phyloP scores from a whole-genome alignment of 2,113 vertebrate species.

The Scortum barcoo region DNA sequence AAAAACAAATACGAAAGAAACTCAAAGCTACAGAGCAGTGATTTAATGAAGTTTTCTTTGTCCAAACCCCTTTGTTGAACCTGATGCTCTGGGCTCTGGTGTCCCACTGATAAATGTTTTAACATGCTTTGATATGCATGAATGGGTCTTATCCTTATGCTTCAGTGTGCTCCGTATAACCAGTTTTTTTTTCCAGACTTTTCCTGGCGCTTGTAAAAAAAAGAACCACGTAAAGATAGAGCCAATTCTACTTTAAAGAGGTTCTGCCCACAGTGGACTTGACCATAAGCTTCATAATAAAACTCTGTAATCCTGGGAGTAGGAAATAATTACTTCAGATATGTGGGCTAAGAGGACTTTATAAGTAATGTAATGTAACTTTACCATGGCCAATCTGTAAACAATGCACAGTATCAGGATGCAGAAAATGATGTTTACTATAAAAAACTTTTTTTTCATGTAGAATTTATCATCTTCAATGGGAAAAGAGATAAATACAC shows the following conservation, averaged over 20 bases:
- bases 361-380: constrained; percentile 19
- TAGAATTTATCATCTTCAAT: not conserved
- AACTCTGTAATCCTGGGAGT: constrained; percentile 39
- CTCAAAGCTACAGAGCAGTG: constrained; percentile 40
- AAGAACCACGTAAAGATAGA: not conserved
- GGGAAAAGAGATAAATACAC: not conserved
- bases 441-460: not conserved
- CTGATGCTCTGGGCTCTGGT: constrained; percentile 50
- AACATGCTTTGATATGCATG: constrained; percentile 77
- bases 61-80: constrained; percentile 63
- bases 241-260: constrained; percentile 18
- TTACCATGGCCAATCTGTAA: constrained; percentile 2
- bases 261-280: constrained; percentile 25
- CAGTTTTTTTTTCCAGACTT: constrained; percentile 13
- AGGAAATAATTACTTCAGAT: constrained; percentile 47
- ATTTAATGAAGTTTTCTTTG: constrained; percentile 55
- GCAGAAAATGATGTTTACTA: not conserved
- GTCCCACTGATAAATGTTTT: constrained; percentile 74
- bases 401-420: not conserved
- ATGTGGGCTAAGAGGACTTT: constrained; percentile 43
- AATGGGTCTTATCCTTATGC: constrained; percentile 59
- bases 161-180: constrained; percentile 35
- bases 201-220: constrained; percentile 30
- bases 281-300: constrained; percentile 45
- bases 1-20: constrained; percentile 36